Base-by-base conservation (phyloP, 2,888 invertebrate genomes). In the Amblyjoppa fuscipennis region DNA sequence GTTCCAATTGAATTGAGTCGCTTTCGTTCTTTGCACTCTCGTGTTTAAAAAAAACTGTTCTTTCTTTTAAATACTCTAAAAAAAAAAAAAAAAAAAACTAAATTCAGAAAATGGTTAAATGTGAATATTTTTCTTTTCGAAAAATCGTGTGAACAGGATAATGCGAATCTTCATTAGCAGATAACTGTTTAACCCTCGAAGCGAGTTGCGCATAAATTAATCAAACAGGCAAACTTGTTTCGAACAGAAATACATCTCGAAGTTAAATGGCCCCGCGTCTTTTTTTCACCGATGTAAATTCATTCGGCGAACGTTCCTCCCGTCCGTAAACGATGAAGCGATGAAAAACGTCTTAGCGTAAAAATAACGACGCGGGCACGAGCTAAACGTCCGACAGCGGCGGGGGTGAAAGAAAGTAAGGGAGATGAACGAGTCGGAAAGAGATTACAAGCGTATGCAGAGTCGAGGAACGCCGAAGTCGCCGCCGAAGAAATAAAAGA, bases 351-450 rank as follows among this genome's bases (percentile, higher is more conserved):
- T 74, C 41, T 41, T 45, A 38, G 13, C 59, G 59, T 59, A 59
- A 74, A 74, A 74, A 74, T 74, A 74, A 74, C 73, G 59, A 59
- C 53, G 25, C 20, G 38, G 25, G 38, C 56, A 7, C 25, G 41
- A 74, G 28, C 34, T 25, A 59, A 59, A 59, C 25, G 45, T 45
- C 45, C 13, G 16, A 20, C 38, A 3, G 20, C 7, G 41, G 59
- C 11, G 7, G 25, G 28, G 16, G 3, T 25, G 41, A 38, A 41
- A 41, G 28, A 45, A 25, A 59, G 59, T 45, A 45, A 74, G 73
- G 25, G 56, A 74, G 73, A 74, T 59, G 53, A 74, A 59, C 34
- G 73, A 59, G 59, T 20, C 56, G 16, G 73, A 74, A 59, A 74
- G 59, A 74, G 38, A 74, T 59, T 34, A 74, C 41, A 28, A 41